Base-by-base conservation (phyloP, 2,888 invertebrate species). In the Conistra vaccinii region DNA sequence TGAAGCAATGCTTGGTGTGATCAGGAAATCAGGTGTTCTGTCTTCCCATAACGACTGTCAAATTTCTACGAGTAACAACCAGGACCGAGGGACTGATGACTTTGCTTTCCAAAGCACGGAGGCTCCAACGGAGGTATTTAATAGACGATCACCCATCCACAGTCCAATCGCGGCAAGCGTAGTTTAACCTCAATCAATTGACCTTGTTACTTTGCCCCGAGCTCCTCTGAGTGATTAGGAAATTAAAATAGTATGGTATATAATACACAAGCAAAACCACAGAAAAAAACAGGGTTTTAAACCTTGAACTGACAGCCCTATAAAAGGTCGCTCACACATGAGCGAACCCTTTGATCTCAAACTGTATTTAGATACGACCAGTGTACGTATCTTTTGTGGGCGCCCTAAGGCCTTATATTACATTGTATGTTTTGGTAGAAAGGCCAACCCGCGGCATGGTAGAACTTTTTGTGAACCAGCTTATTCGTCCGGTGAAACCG, bases 291-390 rank as follows among this genome's bases (percentile, higher is more conserved):
- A 42, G 20, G n/a, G 57, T 23, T 9, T 12, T 1, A 45, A 53
- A 23, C 73, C 32, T 65, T 68, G 55, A 7, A 42, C 51, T 76
- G n/a, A 48, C 60, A 65, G n/a, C 20, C 67, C 51, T 84, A 57
- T 29, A 61, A 14, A 69, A 81, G 85, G 75, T 74, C 75, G 39
- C 32, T 85, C 32, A 17, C 85, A 85, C 81, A 67, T 39, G 85
- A 81, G 65, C 14, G 81, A 23, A 9, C 32, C 39, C 57, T 81
- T 81, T 85, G 85, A 81, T 57, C 51, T 45, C 45, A 57, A 3
- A 10, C n/a, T 68, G 35, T 81, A 80, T 81, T 80, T 84, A 80
- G 67, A 69, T 60, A 67, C 4, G 55, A 63, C 14, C 61, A 39
- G 48, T 42, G 14, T 29, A 29, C 26, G n/a, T 62, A 48, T 73